Conservation (phyloP, 1,140 invertebrate genomes). For the Lordiphosa mommai region DNA sequence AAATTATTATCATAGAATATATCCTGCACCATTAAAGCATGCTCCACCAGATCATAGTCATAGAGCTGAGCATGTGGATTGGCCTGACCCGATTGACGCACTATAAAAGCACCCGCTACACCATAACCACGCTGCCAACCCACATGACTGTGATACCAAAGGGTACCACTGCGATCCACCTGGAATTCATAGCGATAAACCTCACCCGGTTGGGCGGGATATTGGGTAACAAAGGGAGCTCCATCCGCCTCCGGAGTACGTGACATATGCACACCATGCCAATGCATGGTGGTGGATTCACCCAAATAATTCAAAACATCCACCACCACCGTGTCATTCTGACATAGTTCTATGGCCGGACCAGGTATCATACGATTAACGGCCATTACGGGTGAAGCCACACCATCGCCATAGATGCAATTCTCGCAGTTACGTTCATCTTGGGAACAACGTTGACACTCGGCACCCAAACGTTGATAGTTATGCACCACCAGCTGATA, state of each 20-base stretch:
- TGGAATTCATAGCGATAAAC: conserved; percentile 91
- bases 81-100: conserved; percentile 85
- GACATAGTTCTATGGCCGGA: conserved; percentile 91
- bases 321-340: conserved; percentile 91
- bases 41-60: conserved; percentile 88
- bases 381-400: conserved; percentile 85
- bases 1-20: conserved; percentile 84
- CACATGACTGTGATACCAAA: conserved; percentile 88
- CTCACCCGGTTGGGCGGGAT: conserved; percentile 89
- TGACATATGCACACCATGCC: conserved; percentile 89
- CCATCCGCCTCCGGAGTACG: conserved; percentile 93
- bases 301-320: conserved; percentile 90
- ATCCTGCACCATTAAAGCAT: conserved; percentile 87
- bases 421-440: conserved; percentile 83
- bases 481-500: conserved; percentile 70
- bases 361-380: conserved; percentile 91
- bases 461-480: conserved; percentile 56
- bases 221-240: conserved; percentile 90
- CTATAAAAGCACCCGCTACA: conserved; percentile 88
- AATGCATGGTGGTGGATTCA: conserved; percentile 88
- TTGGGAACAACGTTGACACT: conserved; percentile 84
- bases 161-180: conserved; percentile 85
- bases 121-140: conserved; percentile 88
- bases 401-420: conserved; percentile 87
- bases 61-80: conserved; percentile 86